These are phyloP conservation scores for Halocynthia aurantium DNA, from an alignment of 23 tunicate genomes.

Conservation along the genomic window DNA sequence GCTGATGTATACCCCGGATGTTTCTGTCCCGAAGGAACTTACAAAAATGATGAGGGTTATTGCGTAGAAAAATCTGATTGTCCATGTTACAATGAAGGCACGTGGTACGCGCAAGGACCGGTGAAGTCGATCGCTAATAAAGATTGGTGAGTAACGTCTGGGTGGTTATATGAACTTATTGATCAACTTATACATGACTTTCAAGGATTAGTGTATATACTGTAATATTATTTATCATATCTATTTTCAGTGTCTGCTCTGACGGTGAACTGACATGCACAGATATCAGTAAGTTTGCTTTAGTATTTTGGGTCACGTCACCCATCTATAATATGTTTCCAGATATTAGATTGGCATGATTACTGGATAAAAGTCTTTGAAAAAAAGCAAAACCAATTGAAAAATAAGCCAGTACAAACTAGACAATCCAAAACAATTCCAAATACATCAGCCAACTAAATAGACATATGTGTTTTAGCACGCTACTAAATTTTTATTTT, in stretches of 20 bases:
- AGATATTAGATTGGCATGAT: no score
- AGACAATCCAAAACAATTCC: no score
- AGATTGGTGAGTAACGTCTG: constrained; percentile 19
- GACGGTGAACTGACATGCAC: constrained; percentile 29
- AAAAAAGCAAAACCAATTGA: no score
- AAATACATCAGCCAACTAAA: neutral
- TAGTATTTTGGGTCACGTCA: neutral
- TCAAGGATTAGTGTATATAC: no score
- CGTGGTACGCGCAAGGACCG: constrained; percentile 28
- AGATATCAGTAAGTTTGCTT: constrained; percentile 12
- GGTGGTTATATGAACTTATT: no score
- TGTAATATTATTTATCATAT: neutral
- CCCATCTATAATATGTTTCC: no score
- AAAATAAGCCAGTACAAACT: neutral
- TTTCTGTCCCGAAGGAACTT: constrained; percentile 54
- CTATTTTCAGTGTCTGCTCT: constrained; percentile 27
- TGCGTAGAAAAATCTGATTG: constrained; percentile 37
- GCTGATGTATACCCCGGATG: constrained; percentile 21
- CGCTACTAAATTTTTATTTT: neutral
- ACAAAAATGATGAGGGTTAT: constrained; percentile 34
- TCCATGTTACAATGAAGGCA: constrained; percentile 29
- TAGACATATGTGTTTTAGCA: neutral
- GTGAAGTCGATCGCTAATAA: constrained; percentile 15
- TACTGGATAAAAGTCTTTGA: neutral
- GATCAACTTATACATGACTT: no score